Conservation (phyloP, 1,140 invertebrate genomes). For the Psilanteris sp. region DNA sequence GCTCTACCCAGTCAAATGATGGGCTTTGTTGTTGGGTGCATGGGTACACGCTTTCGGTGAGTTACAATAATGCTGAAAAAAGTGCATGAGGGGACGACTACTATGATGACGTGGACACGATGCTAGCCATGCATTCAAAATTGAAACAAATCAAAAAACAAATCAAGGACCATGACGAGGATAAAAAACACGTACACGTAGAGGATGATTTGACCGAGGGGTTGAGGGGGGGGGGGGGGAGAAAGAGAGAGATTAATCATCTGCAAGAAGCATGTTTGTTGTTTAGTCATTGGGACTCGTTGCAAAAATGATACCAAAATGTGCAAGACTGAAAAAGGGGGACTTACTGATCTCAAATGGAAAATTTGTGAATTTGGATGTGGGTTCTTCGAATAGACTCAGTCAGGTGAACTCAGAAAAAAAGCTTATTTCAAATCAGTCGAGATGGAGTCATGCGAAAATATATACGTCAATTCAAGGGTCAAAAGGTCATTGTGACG, state of each 20-base stretch:
- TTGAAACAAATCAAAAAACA: constrained; percentile 51
- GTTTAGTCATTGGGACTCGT: constrained; percentile 36
- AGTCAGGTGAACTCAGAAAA: constrained; percentile 1
- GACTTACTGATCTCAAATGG: constrained; percentile 21
- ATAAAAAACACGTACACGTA: constrained; percentile 56
- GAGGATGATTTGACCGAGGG: constrained; percentile 34
- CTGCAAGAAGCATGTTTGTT: constrained; percentile 57
- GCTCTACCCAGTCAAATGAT: constrained; percentile 68
- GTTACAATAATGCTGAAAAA: constrained; percentile 57
- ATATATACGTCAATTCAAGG: too few species aligned
- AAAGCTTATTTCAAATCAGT: too few species aligned
- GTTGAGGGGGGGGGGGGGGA: too few species aligned
- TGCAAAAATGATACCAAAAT: constrained; percentile 41
- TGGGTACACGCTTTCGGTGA: constrained; percentile 37
- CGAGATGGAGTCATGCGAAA: too few species aligned
- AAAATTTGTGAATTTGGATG: constrained; percentile 15
- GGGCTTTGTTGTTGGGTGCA: constrained; percentile 65
- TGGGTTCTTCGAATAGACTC: constrained; percentile 12
- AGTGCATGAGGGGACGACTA: constrained; percentile 63
- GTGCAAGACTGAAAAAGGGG: constrained; percentile 17
- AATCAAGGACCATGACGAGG: constrained; percentile 46
- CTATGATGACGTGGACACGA: constrained; percentile 69
- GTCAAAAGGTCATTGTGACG: too few species aligned
- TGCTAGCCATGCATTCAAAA: constrained; percentile 69
- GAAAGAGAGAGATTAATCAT: too few species aligned